Evolutionary conservation across 2,888 invertebrate species (phyloP).

Genomic region (Ceraclea dissimilis): DNA sequence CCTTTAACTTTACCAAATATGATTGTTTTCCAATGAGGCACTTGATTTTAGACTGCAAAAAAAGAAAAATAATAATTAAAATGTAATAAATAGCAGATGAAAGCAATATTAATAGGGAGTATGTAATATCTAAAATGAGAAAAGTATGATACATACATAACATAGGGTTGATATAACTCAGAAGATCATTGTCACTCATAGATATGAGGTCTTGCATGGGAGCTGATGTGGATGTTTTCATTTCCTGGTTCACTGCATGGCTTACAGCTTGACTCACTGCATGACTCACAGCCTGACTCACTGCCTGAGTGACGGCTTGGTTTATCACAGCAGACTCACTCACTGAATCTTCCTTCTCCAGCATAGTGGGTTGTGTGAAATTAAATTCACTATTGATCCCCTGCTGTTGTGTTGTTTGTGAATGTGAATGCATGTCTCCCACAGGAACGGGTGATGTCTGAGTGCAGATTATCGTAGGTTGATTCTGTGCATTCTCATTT

Average conservation of each 20-base stretch:
- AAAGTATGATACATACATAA: not conserved
- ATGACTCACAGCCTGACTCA: conserved; percentile 42
- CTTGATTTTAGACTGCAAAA: too few relatives aligned
- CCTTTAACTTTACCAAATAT: too few relatives aligned
- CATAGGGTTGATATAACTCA: conserved; percentile 77
- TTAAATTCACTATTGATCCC: conserved; percentile 27
- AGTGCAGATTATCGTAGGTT: conserved; percentile 30
- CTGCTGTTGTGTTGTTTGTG: conserved; percentile 33
- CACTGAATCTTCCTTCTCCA: conserved; percentile 32
- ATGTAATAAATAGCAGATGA: too few relatives aligned
- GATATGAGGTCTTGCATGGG: conserved; percentile 66
- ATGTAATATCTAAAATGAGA: too few relatives aligned
- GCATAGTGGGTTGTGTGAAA: conserved; percentile 27
- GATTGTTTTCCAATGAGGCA: too few relatives aligned
- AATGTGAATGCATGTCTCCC: conserved; percentile 31
- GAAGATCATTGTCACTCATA: conserved; percentile 81
- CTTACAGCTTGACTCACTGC: conserved; percentile 38
- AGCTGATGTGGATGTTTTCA: conserved; percentile 47
- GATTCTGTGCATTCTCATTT: conserved; percentile 34
- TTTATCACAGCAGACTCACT: conserved; percentile 41
- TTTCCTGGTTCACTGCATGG: conserved; percentile 45
- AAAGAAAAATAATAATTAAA: too few relatives aligned
- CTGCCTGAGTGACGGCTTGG: conserved; percentile 47
- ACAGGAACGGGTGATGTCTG: conserved; percentile 36
- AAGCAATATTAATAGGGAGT: too few relatives aligned